Evolutionary conservation across 2,888 invertebrate species (phyloP).

Genomic region (Odontothrips loti): DNA sequence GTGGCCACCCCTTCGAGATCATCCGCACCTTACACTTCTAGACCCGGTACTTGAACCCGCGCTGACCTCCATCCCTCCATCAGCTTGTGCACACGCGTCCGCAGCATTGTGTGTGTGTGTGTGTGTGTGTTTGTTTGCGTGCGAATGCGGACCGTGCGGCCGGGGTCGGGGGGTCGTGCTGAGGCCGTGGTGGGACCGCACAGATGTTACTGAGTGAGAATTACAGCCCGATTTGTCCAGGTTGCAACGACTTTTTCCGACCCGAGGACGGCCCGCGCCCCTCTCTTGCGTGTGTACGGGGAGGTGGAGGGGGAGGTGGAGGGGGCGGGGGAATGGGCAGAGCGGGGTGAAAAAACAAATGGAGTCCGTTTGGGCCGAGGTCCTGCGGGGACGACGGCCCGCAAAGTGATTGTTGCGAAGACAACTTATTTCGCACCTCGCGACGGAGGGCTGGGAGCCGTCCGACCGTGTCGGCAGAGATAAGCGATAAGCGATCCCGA

Average conservation of each 20-base stretch:
- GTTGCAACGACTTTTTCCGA: conserved; percentile 13
- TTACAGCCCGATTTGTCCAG: conserved; percentile 22
- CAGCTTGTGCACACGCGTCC: no score
- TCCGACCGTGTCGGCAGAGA: not conserved
- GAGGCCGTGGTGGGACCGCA: not conserved
- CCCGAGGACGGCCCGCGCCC: not conserved
- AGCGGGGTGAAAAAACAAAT: not conserved
- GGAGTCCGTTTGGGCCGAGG: not conserved
- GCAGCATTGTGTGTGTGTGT: no score
- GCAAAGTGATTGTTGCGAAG: conserved; percentile 19
- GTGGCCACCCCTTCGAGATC: no score
- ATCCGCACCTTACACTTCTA: no score
- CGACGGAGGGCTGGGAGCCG: not conserved
- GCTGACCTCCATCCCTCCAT: no score
- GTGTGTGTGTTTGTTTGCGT: not conserved
- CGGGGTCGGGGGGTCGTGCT: not conserved
- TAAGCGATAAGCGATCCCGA: not conserved
- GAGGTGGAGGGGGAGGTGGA: not conserved
- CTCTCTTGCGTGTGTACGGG: not conserved
- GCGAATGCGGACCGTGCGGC: not conserved
- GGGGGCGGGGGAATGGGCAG: not conserved
- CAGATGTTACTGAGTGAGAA: conserved; percentile 22
- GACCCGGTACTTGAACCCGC: no score
- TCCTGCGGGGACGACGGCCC: not conserved
- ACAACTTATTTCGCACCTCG: not conserved